Base-by-base conservation (phyloP, 2,113 vertebrate genomes). In the Penelope pileata region DNA sequence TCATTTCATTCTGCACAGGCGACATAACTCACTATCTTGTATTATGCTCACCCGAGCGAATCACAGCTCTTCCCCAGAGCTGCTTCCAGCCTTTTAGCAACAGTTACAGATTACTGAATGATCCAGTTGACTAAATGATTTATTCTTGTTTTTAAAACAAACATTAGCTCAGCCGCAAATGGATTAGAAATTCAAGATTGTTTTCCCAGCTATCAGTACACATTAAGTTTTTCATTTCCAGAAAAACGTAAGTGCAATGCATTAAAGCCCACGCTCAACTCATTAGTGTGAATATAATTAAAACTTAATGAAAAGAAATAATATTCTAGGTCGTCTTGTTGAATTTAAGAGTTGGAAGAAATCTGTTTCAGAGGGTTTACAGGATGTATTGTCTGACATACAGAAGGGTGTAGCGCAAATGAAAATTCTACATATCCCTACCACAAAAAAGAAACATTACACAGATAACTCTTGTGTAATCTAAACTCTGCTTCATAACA, bases 331-430 rank as follows among this genome's bases (percentile, higher is more conserved):
- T 72, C 36, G 74, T 81, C 80, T 80, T 70, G 45, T 83, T 83
- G 93, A 85, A 92, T 66, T 7, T 27, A 88, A 76, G n/a, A 60
- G 40, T 96, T 88, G 75, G 91, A 94, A 92, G 36, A 69, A 86
- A 38, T 83, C 30, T 69, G 36, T 66, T 27, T 54, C 87, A 45
- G 19, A 72, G 32, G 67, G 34, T 54, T 83, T 88, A 85, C 53
- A 51, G 48, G 68, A 83, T 50, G 9, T n/a, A 74, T 13, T 10
- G 54, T 23, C 54, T 83, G 51, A 79, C 42, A 26, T 2, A 73
- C 2, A 10, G 21, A 83, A 23, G 7, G 82, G 23, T 36, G 62
- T 18, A 75, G 78, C 19, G 75, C 30, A 93, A 72, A 90, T 21
- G 38, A 86, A 93, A 94, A 85, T 40, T 50, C 82, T 63, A 79